Evolutionary conservation across 2,113 vertebrate genomes (phyloP), one percentile per base, ranked within the genome.

Genomic region (Paratilapia polleni): DNA sequence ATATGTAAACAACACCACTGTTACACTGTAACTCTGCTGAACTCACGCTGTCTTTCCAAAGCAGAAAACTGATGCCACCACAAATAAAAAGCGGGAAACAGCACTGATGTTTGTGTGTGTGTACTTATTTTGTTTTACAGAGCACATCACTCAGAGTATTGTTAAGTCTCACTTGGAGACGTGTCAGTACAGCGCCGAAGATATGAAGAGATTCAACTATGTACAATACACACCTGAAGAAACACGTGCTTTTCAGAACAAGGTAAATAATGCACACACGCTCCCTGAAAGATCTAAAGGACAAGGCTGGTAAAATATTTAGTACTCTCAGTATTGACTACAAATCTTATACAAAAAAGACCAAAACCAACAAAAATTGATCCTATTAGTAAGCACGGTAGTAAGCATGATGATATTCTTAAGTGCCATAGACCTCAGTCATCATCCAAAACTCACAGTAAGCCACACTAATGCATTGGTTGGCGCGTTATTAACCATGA

Each of bases 81-180:
- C 49, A 77, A 61, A 83, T 54, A 54, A 3, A 11, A 47, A 22
- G 3, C 57, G n/a, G 47, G 54, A 36, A 8, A 41, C 43, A 38
- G 15, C 24, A 22, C 64, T 82, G n/a, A 77, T 49, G 5, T 82
- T 1, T 80, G 7, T 63, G 5, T 82, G 5, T 82, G 1, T 80
- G 56, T 0, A 34, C 11, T 24, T 54, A 26, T 76, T 83, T 80
- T 66, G 63, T 88, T 70, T 43, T 20, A 14, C 96, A 97, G 97
- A 97, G 76, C 95, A 91, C 20, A 94, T 97, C 36, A 94, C 96
- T 19, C 96, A 97, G 94, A 97, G 97, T 28, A 95, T 97, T 75
- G 92, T 97, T 58, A 97, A 96, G 87, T 98, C 97, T 0, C 97
- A 98, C 90, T 82, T 97, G 80, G 97, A 98, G 93, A 98, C 97